Evolutionary conservation across 2,888 invertebrate species (phyloP).

Genomic region (Parnassius glacialis): DNA sequence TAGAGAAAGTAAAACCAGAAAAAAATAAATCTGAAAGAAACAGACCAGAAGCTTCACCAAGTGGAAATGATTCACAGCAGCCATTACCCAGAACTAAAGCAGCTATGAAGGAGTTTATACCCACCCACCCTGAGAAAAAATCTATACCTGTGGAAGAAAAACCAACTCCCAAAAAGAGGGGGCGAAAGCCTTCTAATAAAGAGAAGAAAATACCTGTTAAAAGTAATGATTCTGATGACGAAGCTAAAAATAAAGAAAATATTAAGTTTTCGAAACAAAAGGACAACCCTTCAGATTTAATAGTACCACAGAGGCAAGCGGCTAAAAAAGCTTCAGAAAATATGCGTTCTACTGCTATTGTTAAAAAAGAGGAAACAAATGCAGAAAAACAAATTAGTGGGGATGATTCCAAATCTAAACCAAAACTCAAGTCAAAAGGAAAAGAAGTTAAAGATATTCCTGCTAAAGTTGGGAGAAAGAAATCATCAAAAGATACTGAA

Average conservation of each 20-base stretch:
- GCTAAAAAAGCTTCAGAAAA: constrained; percentile 95
- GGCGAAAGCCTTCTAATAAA: constrained; percentile 72
- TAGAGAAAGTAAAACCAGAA: constrained; percentile 57
- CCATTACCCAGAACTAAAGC: constrained; percentile 89
- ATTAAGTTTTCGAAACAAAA: constrained; percentile 71
- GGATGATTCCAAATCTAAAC: constrained; percentile 61
- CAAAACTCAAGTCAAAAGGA: constrained; percentile 68
- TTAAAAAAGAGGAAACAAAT: constrained; percentile 63
- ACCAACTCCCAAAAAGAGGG: constrained; percentile 65
- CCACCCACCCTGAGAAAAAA: constrained; percentile 66
- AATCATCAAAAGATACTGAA: constrained; percentile 79
- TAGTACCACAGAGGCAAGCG: constrained; percentile 94
- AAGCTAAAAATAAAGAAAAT: constrained; percentile 75
- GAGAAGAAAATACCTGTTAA: constrained; percentile 59
- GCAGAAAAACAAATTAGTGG: constrained; percentile 56
- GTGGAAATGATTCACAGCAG: constrained; percentile 85
- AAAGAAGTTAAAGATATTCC: constrained; percentile 68
- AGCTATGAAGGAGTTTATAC: constrained; percentile 91
- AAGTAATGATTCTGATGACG: constrained; percentile 61
- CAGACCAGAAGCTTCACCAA: constrained; percentile 81
- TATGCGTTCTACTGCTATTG: constrained; percentile 85
- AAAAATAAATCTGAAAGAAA: constrained; percentile 79
- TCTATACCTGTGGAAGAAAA: constrained; percentile 48
- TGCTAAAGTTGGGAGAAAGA: constrained; percentile 72
- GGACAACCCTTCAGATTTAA: constrained; percentile 88